Evolutionary conservation across 2,113 vertebrate genomes (phyloP).

Genomic region (Carlito syrichta): DNA sequence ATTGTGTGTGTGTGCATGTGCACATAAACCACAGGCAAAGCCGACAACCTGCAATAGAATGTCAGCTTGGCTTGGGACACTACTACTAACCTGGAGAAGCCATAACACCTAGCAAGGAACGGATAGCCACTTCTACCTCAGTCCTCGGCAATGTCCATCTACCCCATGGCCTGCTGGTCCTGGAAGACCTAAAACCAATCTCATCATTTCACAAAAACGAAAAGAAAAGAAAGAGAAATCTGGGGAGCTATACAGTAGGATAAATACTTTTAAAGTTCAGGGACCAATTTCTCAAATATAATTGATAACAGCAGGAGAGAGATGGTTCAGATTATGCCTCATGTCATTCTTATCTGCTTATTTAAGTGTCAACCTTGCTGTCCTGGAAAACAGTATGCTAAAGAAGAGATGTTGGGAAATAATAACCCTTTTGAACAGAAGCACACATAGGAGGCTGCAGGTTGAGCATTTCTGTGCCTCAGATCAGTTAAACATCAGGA

Average conservation of each 20-base stretch:
- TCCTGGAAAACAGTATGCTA: not conserved
- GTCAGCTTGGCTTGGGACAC: not conserved
- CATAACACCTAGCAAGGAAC: not conserved
- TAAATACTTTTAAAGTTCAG: not conserved
- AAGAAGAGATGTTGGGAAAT: slow-evolving; percentile 1
- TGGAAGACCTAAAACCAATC: not conserved
- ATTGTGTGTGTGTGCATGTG: not conserved
- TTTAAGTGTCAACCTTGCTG: not conserved
- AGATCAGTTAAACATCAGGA: not conserved
- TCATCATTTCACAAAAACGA: not conserved
- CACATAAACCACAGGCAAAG: not conserved
- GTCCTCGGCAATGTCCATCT: not conserved
- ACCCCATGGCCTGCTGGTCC: not conserved
- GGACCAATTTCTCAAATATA: not conserved
- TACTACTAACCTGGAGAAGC: not conserved
- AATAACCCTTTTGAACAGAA: not conserved
- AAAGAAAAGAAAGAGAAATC: not conserved
- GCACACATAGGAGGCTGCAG: not conserved
- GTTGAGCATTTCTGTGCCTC: not conserved
- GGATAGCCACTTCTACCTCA: not conserved
- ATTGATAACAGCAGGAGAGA: not conserved
- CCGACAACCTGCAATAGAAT: not conserved
- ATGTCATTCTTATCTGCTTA: slow-evolving; percentile 27
- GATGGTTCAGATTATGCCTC: not conserved
- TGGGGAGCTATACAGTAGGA: not conserved